Conservation (phyloP, 2,113 vertebrate species). For the Neoarius graeffei region DNA sequence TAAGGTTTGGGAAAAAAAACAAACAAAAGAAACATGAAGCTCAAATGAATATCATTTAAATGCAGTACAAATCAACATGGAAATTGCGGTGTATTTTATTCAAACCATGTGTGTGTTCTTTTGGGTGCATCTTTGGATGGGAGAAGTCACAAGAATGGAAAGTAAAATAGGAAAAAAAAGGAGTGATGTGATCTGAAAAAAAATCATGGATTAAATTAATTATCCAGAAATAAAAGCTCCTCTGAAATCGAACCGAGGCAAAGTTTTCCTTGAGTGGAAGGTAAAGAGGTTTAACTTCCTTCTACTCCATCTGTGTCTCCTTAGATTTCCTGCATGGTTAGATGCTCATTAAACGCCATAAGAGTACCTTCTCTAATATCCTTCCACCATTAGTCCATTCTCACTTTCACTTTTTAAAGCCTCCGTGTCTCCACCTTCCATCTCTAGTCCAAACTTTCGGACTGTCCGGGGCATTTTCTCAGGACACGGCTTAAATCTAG, state of each 20-base stretch:
- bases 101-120: background rate
- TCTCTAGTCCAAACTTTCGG: background rate
- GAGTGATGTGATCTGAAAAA: background rate
- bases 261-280: conserved; percentile 10
- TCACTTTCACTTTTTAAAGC: conserved; percentile 12
- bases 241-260: background rate
- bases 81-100: background rate
- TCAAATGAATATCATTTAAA: background rate
- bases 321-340: conserved; percentile 30
- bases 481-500: background rate
- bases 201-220: background rate
- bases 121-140: background rate
- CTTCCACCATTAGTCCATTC: conserved; percentile 30
- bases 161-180: background rate
- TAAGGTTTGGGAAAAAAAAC: background rate
- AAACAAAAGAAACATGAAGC: background rate
- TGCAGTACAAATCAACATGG: background rate
- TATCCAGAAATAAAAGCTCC: background rate
- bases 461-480: background rate
- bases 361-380: conserved; percentile 23
- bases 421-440: background rate
- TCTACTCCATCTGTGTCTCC: conserved; percentile 22
- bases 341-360: conserved; percentile 26
- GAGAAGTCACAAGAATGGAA: background rate
- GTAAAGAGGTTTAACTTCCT: conserved; percentile 23